These are phyloP conservation scores for Bungarus multicinctus DNA, from an alignment of 2,113 vertebrate species.

Conservation along the genomic window DNA sequence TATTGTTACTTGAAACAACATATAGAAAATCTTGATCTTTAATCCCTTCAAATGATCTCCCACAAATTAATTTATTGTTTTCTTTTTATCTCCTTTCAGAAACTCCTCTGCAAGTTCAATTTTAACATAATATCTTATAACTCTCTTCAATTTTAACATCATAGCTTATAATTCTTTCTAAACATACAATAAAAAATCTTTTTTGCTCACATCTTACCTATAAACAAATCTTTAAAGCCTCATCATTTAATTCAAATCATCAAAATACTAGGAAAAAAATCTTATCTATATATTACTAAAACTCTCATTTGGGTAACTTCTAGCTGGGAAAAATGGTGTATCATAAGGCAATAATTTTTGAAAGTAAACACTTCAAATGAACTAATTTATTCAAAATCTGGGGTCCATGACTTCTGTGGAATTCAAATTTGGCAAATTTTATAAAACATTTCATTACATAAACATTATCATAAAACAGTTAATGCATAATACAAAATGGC, in stretches of 20 bases:
- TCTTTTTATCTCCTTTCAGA: not conserved
- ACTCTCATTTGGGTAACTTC: not conserved
- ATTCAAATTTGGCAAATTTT: not conserved
- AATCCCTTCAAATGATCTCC: not conserved
- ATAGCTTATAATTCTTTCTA: not conserved
- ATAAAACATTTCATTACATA: not conserved
- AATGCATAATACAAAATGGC: not conserved
- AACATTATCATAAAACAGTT: not conserved
- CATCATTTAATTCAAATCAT: not conserved
- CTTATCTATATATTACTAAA: not conserved
- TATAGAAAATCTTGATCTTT: not conserved
- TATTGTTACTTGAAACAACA: no score
- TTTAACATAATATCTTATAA: not conserved
- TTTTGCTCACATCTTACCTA: not conserved
- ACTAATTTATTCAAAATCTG: not conserved
- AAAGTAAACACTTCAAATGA: not conserved
- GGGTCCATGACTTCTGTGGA: not conserved
- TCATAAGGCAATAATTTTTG: not conserved
- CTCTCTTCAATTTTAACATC: not conserved
- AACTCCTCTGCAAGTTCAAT: not conserved
- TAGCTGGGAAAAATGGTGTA: not conserved
- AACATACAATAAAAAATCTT: not conserved
- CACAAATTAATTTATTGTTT: not conserved
- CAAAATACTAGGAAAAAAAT: not conserved
- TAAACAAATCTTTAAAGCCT: not conserved